These are phyloP conservation scores for Poecilia picta DNA, from an alignment of 2,797 vertebrate species.

Conservation along the genomic window DNA sequence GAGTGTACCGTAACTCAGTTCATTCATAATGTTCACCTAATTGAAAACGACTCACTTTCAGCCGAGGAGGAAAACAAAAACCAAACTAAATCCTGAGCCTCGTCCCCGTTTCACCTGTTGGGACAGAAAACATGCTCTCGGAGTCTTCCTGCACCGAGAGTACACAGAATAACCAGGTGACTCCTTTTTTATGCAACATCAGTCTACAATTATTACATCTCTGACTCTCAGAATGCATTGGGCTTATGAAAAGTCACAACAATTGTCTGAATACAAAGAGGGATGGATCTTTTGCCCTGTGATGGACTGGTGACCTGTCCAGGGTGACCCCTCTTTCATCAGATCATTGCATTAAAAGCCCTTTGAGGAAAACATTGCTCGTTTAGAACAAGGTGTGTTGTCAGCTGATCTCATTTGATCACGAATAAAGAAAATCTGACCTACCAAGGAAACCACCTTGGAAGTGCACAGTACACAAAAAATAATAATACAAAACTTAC, in stretches of 20 bases:
- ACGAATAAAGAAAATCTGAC: not conserved
- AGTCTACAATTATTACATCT: no score
- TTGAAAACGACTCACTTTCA: not conserved
- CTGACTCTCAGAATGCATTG: not conserved
- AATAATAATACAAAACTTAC: no score
- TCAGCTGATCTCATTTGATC: not conserved
- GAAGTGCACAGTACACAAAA: no score
- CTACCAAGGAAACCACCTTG: not conserved
- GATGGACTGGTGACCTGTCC: no score
- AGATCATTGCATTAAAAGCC: not conserved
- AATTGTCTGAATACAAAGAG: not conserved
- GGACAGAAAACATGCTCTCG: not conserved
- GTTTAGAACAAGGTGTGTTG: not conserved
- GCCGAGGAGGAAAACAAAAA: not conserved
- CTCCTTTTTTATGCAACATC: not conserved
- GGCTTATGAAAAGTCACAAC: not conserved
- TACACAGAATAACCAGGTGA: not conserved
- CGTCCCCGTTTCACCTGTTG: not conserved
- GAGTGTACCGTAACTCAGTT: not conserved
- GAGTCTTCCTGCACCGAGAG: not conserved
- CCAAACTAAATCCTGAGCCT: not conserved
- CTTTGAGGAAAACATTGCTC: not conserved
- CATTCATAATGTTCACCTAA: not conserved
- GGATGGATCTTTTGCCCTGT: not conserved
- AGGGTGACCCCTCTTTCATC: not conserved